phyloP scores from a whole-genome alignment of 2,797 vertebrate genomes.

The Hydrophis major region DNA sequence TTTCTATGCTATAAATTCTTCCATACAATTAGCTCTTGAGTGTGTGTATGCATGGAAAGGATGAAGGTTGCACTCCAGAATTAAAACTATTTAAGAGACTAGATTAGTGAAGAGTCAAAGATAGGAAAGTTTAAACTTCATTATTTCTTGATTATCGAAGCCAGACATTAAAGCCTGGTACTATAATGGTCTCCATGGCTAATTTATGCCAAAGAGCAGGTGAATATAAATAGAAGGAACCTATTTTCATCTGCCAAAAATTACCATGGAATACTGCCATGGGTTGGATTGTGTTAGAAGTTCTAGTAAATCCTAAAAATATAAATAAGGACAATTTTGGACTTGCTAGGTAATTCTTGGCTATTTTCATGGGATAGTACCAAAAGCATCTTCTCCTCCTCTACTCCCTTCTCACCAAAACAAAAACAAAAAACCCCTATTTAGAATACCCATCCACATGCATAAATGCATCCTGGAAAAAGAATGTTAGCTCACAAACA shows the following conservation, averaged over 20 bases:
- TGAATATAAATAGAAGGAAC: neutral
- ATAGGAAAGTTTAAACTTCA: neutral
- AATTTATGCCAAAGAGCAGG: neutral
- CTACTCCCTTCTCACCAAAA: neutral
- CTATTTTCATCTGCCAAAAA: neutral
- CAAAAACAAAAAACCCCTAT: neutral
- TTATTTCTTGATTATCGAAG: neutral
- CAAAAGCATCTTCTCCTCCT: neutral
- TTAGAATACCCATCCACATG: neutral
- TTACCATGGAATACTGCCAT: neutral
- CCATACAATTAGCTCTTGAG: neutral
- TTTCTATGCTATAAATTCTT: neutral
- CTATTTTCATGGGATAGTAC: neutral
- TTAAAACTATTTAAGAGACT: neutral
- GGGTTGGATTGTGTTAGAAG: neutral
- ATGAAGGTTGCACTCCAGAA: neutral
- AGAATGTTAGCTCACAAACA: conserved; percentile 23
- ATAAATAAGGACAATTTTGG: neutral
- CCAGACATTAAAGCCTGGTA: neutral
- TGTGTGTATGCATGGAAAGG: neutral
- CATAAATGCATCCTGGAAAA: conserved; percentile 27
- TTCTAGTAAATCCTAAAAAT: neutral
- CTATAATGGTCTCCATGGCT: neutral
- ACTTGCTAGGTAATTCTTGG: neutral
- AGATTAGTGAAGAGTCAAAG: neutral